A percentile compares a stretch with the other conserved stretches of the same genome.
These are phyloP conservation scores for Helicolenus hilgendorfi DNA, from an alignment of 2,797 vertebrate genomes.

Conservation along the genomic window DNA sequence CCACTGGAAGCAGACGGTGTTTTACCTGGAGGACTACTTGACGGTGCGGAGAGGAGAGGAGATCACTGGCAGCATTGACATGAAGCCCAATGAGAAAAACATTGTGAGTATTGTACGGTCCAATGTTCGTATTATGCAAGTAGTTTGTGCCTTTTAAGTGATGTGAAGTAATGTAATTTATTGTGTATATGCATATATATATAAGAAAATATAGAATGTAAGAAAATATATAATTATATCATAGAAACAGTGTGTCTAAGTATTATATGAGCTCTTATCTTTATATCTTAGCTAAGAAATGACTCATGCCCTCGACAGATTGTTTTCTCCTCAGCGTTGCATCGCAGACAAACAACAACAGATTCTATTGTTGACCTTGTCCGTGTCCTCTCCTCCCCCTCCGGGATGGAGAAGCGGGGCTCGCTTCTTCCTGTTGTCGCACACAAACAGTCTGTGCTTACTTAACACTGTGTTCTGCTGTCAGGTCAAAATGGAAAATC, in stretches of 20 bases:
- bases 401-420: neutral
- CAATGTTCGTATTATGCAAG: neutral
- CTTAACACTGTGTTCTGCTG: conserved; percentile 13
- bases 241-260: neutral
- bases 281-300: neutral
- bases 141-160: neutral
- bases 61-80: conserved; percentile 94
- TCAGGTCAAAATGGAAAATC: conserved; percentile 7
- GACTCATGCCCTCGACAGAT: conserved; percentile 9
- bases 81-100: conserved; percentile 99
- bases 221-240: neutral
- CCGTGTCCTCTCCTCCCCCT: conserved; percentile 39
- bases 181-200: neutral
- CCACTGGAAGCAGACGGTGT: conserved; percentile 99
- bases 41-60: conserved; percentile 97
- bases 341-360: conserved; percentile 60
- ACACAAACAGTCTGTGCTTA: conserved; percentile 30
- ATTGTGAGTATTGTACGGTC: conserved; percentile 89
- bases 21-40: conserved; percentile 98
- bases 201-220: neutral
- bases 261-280: neutral
- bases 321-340: conserved; percentile 31
- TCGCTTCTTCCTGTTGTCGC: conserved; percentile 17
- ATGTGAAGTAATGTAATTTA: neutral
- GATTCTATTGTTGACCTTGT: conserved; percentile 62